Evolutionary conservation across 2,888 invertebrate species (phyloP).

Genomic region (Volucella inanis): DNA sequence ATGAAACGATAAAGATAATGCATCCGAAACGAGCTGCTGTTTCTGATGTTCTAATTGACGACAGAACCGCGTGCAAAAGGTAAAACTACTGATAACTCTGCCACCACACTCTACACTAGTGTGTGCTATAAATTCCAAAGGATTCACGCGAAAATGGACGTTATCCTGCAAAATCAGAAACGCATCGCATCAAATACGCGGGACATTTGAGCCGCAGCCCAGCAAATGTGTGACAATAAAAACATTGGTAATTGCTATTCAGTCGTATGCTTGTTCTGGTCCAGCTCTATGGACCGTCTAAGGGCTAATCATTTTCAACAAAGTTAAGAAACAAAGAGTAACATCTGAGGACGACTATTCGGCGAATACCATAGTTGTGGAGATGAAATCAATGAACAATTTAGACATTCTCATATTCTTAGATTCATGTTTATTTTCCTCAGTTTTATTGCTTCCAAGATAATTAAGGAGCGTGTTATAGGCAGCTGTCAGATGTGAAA

Average conservation of each 20-base stretch:
- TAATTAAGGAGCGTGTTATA: constrained; percentile 6
- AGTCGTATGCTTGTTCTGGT: constrained; percentile 24
- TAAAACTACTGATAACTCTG: constrained; percentile 23
- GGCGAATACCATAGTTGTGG: constrained; percentile 27
- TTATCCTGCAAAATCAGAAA: constrained; percentile 65
- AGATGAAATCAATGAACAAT: constrained; percentile 52
- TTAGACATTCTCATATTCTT: neutral
- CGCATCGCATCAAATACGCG: constrained; percentile 48
- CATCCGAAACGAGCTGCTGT: constrained; percentile 61
- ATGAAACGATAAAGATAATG: constrained; percentile 68
- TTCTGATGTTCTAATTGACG: constrained; percentile 50
- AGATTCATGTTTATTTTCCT: constrained; percentile 13
- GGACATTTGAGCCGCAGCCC: constrained; percentile 39
- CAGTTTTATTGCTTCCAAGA: neutral
- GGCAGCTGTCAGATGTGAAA: constrained; percentile 39
- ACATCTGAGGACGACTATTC: neutral
- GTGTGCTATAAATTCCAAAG: constrained; percentile 69
- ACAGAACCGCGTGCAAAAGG: constrained; percentile 37
- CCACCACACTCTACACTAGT: constrained; percentile 7
- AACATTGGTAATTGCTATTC: constrained; percentile 63
- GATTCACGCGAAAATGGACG: constrained; percentile 68
- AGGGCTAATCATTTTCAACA: constrained; percentile 26
- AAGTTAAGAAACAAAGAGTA: neutral
- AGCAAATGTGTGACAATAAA: constrained; percentile 63
- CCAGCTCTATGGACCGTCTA: constrained; percentile 4